These are phyloP conservation scores for Azorinus chamasolen DNA, from an alignment of 2,888 invertebrate species.

Conservation along the genomic window DNA sequence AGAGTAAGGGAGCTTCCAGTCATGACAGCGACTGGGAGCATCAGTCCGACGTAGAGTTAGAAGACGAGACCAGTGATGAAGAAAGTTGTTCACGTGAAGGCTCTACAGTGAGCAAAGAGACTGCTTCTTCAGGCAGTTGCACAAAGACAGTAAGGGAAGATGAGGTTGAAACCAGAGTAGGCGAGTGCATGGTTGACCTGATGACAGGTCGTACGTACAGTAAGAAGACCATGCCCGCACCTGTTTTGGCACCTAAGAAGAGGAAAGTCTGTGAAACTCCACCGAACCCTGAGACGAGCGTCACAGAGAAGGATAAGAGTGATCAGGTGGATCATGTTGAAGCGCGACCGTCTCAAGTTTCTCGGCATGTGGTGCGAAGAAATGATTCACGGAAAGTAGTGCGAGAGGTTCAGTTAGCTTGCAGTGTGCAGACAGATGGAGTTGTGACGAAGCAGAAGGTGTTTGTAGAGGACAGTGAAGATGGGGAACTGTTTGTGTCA, in stretches of 20 bases:
- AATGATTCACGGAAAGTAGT: no score
- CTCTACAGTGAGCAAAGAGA: no score
- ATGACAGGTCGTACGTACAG: not conserved
- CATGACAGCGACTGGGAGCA: not conserved
- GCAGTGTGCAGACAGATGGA: no score
- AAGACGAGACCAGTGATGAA: not conserved
- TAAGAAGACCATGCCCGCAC: not conserved
- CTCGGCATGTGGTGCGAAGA: no score
- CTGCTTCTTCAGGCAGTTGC: no score
- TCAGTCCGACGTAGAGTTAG: not conserved
- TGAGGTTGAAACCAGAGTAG: not conserved
- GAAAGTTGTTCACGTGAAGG: not conserved
- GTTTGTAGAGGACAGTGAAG: no score
- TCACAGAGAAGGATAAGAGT: not conserved
- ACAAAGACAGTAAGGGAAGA: slow-evolving; percentile 4
- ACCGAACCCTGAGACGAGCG: no score
- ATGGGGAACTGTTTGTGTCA: slow-evolving; percentile 2
- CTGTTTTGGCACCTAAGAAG: slow-evolving; percentile 8
- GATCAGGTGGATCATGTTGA: not conserved
- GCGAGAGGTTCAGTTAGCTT: no score
- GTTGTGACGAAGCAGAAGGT: no score
- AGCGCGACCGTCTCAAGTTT: not conserved
- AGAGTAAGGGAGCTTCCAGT: no score
- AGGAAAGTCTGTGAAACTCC: not conserved
- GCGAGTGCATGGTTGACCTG: not conserved